Base-by-base conservation (phyloP, 2,888 invertebrate species). In the Conistra vaccinii region DNA sequence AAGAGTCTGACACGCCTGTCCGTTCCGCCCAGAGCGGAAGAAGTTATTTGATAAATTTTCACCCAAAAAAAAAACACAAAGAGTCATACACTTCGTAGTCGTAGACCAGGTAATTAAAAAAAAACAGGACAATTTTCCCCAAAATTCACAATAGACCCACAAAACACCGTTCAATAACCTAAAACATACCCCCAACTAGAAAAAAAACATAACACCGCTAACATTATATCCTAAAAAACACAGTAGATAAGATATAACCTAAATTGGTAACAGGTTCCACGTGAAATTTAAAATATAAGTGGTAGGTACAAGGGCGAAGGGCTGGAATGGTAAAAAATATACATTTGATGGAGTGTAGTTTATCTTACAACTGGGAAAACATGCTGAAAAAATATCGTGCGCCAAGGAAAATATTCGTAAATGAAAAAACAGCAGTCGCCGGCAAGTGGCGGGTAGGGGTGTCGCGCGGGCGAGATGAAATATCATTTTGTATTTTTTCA, bases 401-500 rank as follows among this genome's bases (percentile, higher is more conserved):
- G 94, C 95, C 91, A 95, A 96, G 95, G 93, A 96, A 96, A 96
- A 96, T 96, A 96, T 96, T 95, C 95, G 93, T 93, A 96, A 96
- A 96, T 96, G 96, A 96, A 96, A 96, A 96, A 96, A 96, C 93
- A 96, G 96, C 96, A 96, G 91, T 84, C 84, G 90, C 85, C 91
- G 88, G 87, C 91, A 89, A 87, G 87, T 89, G 84, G 77, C 79
- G 80, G 20, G 57, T 86, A 95, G 96, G 96, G 96, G 23, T 95
- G 94, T 53, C 89, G 69, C 79, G 17, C 12, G 5, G 6, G 0
- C 2, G 23, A 5, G 3, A 0, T 4, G 2, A 10, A 4, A 29
- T 63, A 35, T 45, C 35, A 4, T 45, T 74, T 26, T 17, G 3
- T 17, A 3, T 3, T 61, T 32, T 17, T 2, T 6, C 12, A 60